A percentile compares a stretch with the other conserved stretches of the same genome.
phyloP scores from a whole-genome alignment of 2,113 vertebrate genomes.

The Enhydra lutris region DNA sequence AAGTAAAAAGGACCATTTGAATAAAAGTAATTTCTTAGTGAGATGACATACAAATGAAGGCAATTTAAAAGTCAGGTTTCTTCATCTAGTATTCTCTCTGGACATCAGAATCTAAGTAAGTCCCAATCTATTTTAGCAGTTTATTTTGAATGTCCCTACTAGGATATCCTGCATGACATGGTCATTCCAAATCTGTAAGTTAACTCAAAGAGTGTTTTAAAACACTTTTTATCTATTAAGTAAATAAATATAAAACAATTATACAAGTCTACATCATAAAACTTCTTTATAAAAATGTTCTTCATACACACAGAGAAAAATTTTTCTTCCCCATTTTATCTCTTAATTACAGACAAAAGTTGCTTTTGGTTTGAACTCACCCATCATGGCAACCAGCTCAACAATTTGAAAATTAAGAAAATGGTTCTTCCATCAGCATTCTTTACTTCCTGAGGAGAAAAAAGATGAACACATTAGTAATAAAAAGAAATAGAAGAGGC shows the following conservation, averaged over 20 bases:
- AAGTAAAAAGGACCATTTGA: not conserved
- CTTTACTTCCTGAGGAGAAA: slow-evolving; percentile 85
- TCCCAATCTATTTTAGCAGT: not conserved
- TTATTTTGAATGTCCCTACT: not conserved
- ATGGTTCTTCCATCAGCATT: slow-evolving; percentile 89
- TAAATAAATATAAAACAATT: slow-evolving; percentile 39
- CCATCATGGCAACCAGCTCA: slow-evolving; percentile 89
- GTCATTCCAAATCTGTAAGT: not conserved
- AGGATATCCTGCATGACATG: not conserved
- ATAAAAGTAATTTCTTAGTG: not conserved
- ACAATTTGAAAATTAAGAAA: slow-evolving; percentile 88
- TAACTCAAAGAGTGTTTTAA: not conserved
- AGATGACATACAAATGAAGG: not conserved
- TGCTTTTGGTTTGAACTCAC: slow-evolving; percentile 82
- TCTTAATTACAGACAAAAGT: slow-evolving; percentile 31
- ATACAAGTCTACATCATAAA: slow-evolving; percentile 30
- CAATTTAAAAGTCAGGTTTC: not conserved
- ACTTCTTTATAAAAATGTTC: not conserved
- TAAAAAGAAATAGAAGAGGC: not conserved
- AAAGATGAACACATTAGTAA: not conserved
- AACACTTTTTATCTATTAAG: not conserved
- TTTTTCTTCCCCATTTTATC: not conserved
- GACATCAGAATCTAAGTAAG: slow-evolving; percentile 20
- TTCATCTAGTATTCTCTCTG: slow-evolving; percentile 15
- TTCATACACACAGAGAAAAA: not conserved